Conservation (phyloP, 1,140 invertebrate species). For the Drosophila tropicalis region DNA sequence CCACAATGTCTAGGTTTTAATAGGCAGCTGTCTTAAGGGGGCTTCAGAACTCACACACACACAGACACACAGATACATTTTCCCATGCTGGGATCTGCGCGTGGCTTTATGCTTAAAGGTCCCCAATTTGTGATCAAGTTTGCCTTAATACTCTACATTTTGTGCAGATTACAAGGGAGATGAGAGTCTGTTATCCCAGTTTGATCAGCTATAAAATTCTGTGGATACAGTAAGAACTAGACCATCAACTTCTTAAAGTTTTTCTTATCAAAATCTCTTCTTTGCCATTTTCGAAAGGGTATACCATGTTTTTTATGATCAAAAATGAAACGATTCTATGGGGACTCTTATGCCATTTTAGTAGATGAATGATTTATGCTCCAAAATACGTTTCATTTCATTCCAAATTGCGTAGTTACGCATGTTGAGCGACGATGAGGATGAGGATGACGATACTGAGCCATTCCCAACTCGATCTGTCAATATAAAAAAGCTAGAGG, state of each 20-base stretch:
- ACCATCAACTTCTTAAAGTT: too few relatives aligned
- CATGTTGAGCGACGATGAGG: conserved; percentile 43
- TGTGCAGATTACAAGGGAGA: not conserved
- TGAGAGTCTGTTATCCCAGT: too few relatives aligned
- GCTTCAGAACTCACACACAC: conserved; percentile 17
- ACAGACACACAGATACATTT: conserved; percentile 32
- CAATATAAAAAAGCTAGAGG: conserved; percentile 23
- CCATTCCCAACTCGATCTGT: conserved; percentile 31
- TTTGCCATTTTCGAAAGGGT: conserved; percentile 4
- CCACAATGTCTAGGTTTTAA: conserved; percentile 68
- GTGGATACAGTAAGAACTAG: too few relatives aligned
- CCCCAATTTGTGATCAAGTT: conserved; percentile 2
- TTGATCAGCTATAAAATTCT: too few relatives aligned
- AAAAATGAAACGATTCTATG: not conserved
- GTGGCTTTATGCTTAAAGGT: conserved; percentile 2
- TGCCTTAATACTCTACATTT: not conserved
- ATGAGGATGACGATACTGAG: not conserved
- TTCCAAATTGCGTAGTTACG: conserved; percentile 73
- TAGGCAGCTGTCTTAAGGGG: conserved; percentile 47
- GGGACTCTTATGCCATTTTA: conserved; percentile 34
- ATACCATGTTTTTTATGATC: not conserved
- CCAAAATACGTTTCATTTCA: conserved; percentile 43
- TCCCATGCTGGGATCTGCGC: conserved; percentile 37
- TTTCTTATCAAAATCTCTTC: too few relatives aligned
- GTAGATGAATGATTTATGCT: conserved; percentile 71